Conservation (phyloP, 2,888 invertebrate genomes). For the Meliscaeva auricollis region DNA sequence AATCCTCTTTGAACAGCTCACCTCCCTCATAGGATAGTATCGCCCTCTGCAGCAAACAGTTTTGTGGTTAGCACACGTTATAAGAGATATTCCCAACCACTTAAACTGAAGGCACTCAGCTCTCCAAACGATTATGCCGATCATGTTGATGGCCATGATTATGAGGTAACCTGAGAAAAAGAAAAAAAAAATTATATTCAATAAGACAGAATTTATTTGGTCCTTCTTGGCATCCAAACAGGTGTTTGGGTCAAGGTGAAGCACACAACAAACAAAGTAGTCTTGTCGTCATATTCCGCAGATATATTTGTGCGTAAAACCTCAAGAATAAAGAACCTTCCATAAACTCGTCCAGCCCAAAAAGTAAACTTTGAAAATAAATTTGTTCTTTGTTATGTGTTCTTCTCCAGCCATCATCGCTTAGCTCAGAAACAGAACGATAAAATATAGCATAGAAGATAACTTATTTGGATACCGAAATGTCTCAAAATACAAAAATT, state of each 20-base stretch:
- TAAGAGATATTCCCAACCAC: slow-evolving; percentile 51
- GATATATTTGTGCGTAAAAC: neutral
- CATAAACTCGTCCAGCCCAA: slow-evolving; percentile 11
- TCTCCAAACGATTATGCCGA: slow-evolving; percentile 60
- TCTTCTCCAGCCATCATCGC: slow-evolving; percentile 8
- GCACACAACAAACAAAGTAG: slow-evolving; percentile 12
- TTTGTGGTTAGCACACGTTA: slow-evolving; percentile 48
- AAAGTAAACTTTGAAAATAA: slow-evolving; percentile 14
- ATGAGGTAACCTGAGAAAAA: slow-evolving; percentile 59
- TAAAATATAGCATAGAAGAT: too few species aligned
- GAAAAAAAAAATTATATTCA: slow-evolving; percentile 23
- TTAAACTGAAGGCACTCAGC: slow-evolving; percentile 64
- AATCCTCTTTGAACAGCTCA: slow-evolving; percentile 12
- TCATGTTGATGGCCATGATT: slow-evolving; percentile 64
- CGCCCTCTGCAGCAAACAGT: neutral
- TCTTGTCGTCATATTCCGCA: neutral
- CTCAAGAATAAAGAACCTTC: slow-evolving; percentile 14
- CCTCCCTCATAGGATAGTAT: neutral
- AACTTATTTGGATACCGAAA: slow-evolving; percentile 60
- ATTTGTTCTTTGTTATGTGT: neutral
- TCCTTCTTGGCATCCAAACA: slow-evolving; percentile 43
- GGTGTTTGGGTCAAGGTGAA: slow-evolving; percentile 70
- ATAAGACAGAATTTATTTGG: slow-evolving; percentile 66
- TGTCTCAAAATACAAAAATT: slow-evolving; percentile 18
- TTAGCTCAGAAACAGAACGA: neutral